phyloP scores from a whole-genome alignment of 2,113 vertebrate species.

The Callipepla squamata region DNA sequence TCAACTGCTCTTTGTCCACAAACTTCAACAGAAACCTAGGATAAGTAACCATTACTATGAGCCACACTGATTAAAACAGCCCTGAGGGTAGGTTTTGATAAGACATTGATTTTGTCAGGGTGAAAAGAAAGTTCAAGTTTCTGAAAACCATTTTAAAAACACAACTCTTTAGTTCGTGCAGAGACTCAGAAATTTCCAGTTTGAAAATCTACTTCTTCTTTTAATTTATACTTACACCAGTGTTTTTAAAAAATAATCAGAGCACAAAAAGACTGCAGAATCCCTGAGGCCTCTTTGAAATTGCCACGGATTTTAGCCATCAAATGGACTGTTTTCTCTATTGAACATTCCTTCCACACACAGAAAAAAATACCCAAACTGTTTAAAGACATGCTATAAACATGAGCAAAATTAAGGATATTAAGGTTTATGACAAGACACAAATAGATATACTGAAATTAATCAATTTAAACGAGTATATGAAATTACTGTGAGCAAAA shows the following conservation, averaged over 20 bases:
- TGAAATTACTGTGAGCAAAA: background rate
- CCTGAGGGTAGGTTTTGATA: background rate
- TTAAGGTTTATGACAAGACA: background rate
- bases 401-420: background rate
- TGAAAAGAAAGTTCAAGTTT: conserved; percentile 32
- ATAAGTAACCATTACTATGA: background rate
- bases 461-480: background rate
- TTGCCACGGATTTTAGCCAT: background rate
- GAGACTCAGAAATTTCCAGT: conserved; percentile 22
- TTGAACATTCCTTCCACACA: background rate
- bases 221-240: conserved; percentile 35
- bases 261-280: background rate
- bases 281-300: conserved; percentile 22
- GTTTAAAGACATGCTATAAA: background rate
- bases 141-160: conserved; percentile 14
- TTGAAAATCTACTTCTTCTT: conserved; percentile 34
- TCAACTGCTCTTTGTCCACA: background rate
- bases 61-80: background rate
- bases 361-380: background rate
- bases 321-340: background rate
- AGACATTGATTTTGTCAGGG: background rate
- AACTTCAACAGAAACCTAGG: background rate
- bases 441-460: background rate
- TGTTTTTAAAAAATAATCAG: conserved; percentile 33
- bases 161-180: background rate